Evolutionary conservation across 2,113 vertebrate species (phyloP).

Genomic region (Poeciliopsis retropinna): DNA sequence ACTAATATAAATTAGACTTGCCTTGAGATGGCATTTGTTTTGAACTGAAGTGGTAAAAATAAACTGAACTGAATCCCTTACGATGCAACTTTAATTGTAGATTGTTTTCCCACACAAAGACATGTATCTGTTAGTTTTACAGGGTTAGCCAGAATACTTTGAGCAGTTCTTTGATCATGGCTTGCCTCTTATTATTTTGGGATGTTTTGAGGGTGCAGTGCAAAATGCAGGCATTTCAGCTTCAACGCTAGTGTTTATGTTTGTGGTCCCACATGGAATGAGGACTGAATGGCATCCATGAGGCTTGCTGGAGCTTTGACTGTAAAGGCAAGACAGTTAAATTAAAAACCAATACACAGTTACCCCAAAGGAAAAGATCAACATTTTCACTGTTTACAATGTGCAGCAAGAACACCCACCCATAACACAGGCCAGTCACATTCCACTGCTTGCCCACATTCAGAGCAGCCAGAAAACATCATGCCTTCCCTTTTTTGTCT

Average conservation of each 20-base stretch:
- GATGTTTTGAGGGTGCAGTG: slow-evolving; percentile 34
- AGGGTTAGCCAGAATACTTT: background rate
- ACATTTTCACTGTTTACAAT: slow-evolving; percentile 74
- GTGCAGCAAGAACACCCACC: slow-evolving; percentile 62
- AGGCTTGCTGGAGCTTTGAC: slow-evolving; percentile 24
- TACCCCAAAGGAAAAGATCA: slow-evolving; percentile 54
- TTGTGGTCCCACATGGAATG: slow-evolving; percentile 25
- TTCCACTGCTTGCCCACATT: slow-evolving; percentile 72
- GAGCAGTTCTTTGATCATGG: slow-evolving; percentile 1
- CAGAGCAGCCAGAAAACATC: slow-evolving; percentile 41
- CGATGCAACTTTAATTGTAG: background rate
- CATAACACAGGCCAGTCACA: slow-evolving; percentile 56
- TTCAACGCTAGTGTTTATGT: slow-evolving; percentile 37
- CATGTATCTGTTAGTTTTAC: background rate
- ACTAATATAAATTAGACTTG: background rate
- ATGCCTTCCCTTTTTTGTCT: background rate
- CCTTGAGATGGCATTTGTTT: background rate
- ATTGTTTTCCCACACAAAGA: background rate
- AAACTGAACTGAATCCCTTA: background rate
- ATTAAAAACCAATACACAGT: slow-evolving; percentile 69
- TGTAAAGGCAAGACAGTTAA: slow-evolving; percentile 46
- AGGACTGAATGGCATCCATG: slow-evolving; percentile 38
- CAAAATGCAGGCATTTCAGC: slow-evolving; percentile 7
- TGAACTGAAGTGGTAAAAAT: background rate
- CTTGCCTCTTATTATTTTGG: slow-evolving; percentile 38